Evolutionary conservation across 2,113 vertebrate genomes (phyloP).

Genomic region (Eidolon helvum): DNA sequence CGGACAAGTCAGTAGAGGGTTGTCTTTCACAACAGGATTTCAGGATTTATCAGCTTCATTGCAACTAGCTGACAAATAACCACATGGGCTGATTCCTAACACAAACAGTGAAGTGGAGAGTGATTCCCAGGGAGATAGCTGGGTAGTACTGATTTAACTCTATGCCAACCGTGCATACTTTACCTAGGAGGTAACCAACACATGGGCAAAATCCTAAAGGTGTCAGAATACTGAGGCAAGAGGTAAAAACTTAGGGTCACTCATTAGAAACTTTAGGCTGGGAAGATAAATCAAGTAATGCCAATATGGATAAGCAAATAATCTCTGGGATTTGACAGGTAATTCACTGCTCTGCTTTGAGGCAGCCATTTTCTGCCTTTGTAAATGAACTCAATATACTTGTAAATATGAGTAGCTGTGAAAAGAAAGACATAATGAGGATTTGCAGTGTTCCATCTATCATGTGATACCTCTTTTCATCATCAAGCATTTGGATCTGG

Average conservation of each 20-base stretch:
- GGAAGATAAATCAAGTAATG: slow-evolving; percentile 21
- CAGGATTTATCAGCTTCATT: slow-evolving; percentile 44
- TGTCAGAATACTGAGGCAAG: background rate
- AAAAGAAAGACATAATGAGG: background rate
- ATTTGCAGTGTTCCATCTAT: background rate
- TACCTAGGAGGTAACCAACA: background rate
- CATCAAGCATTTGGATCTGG: background rate
- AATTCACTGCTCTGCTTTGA: background rate
- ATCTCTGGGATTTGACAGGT: background rate
- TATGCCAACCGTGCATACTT: background rate
- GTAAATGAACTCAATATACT: background rate
- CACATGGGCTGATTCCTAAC: slow-evolving; percentile 28
- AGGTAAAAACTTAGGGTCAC: background rate
- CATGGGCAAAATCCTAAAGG: background rate
- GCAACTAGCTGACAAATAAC: slow-evolving; percentile 62
- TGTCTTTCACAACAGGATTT: slow-evolving; percentile 58
- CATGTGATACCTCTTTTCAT: background rate
- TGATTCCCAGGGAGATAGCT: background rate
- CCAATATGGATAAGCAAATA: background rate
- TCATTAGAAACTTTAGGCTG: background rate
- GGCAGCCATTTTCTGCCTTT: background rate
- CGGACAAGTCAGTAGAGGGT: slow-evolving; percentile 42
- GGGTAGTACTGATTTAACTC: background rate
- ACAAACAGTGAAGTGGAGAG: background rate
- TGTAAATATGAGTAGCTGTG: background rate